These are phyloP conservation scores for Potorous gilbertii DNA, from an alignment of 2,797 vertebrate species.

Conservation along the genomic window DNA sequence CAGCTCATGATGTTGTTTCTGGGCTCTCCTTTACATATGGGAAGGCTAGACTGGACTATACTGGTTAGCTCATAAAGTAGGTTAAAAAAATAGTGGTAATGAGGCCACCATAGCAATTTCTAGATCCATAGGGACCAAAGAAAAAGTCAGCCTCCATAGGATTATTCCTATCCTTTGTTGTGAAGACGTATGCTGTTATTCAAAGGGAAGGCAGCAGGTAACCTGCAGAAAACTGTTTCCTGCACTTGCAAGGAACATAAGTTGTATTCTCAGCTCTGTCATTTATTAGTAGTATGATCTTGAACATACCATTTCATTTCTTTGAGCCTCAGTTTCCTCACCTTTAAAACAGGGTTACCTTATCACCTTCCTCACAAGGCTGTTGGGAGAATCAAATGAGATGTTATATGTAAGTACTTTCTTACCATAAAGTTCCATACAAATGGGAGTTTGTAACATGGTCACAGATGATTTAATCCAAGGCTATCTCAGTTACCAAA, in stretches of 20 bases:
- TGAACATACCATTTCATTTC: neutral
- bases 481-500: neutral
- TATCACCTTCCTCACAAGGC: neutral
- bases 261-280: neutral
- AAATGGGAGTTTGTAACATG: neutral
- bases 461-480: neutral
- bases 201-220: neutral
- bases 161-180: neutral
- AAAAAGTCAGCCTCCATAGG: neutral
- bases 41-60: neutral
- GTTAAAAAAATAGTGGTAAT: neutral
- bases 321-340: neutral
- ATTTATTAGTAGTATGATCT: neutral
- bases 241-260: neutral
- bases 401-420: neutral
- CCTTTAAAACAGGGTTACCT: neutral
- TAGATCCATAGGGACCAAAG: neutral
- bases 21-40: conserved; percentile 11
- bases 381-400: neutral
- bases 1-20: neutral
- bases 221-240: neutral
- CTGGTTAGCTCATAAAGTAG: neutral
- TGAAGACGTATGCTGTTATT: conserved; percentile 19
- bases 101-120: conserved; percentile 26
- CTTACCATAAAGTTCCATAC: neutral